Percentiles rank a stretch among this genome's conserved stretches.
Evolutionary conservation across 2,797 vertebrate species (phyloP).

Genomic region (Pipistrellus kuhlii): DNA sequence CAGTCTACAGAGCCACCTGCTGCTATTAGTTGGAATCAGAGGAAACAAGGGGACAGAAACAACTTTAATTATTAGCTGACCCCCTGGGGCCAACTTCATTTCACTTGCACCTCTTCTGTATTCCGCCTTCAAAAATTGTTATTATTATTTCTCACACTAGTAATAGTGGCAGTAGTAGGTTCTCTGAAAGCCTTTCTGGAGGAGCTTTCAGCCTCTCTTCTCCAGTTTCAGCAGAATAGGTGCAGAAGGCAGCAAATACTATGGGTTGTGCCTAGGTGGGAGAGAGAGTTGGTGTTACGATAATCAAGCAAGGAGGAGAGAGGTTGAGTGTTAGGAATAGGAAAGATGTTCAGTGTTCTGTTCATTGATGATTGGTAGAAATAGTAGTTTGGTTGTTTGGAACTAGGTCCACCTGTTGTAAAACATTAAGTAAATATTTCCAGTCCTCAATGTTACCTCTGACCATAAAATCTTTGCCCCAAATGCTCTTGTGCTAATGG

Average conservation of each 20-base stretch:
- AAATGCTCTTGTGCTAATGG: constrained; percentile 55
- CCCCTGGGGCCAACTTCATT: constrained; percentile 32
- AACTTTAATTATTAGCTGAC: constrained; percentile 51
- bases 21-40: constrained; percentile 16
- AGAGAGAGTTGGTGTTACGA: not conserved
- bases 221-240: not conserved
- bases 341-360: constrained; percentile 37
- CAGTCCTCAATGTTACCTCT: constrained; percentile 6
- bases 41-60: not conserved
- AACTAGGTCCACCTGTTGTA: constrained; percentile 19
- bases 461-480: not conserved
- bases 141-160: not conserved
- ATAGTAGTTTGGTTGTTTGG: constrained; percentile 6
- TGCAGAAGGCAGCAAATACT: constrained; percentile 36
- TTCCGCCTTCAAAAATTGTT: not conserved
- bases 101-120: constrained; percentile 24
- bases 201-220: constrained; percentile 11
- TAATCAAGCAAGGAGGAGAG: not conserved
- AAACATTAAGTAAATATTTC: constrained; percentile 58
- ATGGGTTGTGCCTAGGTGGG: not conserved
- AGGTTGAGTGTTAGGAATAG: not conserved
- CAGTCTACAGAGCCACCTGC: not conserved
- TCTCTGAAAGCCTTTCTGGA: constrained; percentile 46
- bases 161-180: not conserved
- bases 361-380: constrained; percentile 27